phyloP scores from a whole-genome alignment of 2,888 invertebrate genomes.

The Rhagonycha lutea region DNA sequence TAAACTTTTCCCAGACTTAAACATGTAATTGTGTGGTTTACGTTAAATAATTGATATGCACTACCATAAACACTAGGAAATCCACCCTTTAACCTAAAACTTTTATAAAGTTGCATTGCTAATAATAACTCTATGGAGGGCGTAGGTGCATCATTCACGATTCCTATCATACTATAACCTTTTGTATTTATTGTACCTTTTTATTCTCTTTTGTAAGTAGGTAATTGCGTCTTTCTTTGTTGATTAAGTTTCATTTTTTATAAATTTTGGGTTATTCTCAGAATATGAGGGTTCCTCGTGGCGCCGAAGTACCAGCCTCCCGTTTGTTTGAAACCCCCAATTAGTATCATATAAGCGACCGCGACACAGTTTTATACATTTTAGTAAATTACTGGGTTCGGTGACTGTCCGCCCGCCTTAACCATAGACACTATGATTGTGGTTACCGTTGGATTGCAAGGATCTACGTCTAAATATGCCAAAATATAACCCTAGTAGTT shows the following conservation, averaged over 20 bases:
- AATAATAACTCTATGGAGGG: neutral
- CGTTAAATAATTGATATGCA: slow-evolving; percentile 20
- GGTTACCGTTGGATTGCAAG: slow-evolving; percentile 3
- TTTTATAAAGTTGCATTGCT: neutral
- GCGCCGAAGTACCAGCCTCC: slow-evolving; percentile 34
- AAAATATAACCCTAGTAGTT: neutral
- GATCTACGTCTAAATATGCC: slow-evolving; percentile 2
- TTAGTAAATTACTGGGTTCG: slow-evolving; percentile 56
- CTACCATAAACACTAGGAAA: slow-evolving; percentile 5
- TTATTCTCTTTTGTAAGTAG: neutral
- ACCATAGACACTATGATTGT: slow-evolving; percentile 47
- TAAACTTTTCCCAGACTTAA: slow-evolving; percentile 45
- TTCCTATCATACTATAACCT: neutral
- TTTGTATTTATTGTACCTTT: neutral
- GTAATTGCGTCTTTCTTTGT: neutral
- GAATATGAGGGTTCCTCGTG: slow-evolving; percentile 19
- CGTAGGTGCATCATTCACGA: neutral
- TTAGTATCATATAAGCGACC: slow-evolving; percentile 35
- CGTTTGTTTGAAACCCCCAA: slow-evolving; percentile 35
- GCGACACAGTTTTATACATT: slow-evolving; percentile 45
- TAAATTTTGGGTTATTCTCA: slow-evolving; percentile 1
- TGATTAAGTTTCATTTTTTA: neutral
- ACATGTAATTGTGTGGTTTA: slow-evolving; percentile 24
- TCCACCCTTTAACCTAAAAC: neutral
- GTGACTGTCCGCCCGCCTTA: slow-evolving; percentile 55